Conservation (phyloP, 2,113 vertebrate species). For the Hypocryptadius cinnamomeus region DNA sequence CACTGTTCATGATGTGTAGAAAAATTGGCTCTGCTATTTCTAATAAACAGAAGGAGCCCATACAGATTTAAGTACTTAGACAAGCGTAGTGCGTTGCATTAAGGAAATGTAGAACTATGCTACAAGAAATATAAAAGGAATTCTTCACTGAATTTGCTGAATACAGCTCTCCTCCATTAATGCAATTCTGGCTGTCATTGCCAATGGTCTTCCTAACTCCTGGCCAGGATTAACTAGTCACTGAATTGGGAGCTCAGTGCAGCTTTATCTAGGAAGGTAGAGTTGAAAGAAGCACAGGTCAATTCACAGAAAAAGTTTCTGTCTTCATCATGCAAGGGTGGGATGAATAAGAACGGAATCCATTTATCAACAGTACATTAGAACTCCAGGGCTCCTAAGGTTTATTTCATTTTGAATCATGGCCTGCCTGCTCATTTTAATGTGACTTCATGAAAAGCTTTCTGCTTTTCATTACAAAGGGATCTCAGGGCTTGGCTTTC, state of each 20-base stretch:
- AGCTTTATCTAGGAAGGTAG: not conserved
- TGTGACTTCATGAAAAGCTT: not conserved
- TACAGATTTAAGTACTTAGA: constrained; percentile 26
- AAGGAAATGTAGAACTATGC: not conserved
- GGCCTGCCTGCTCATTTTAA: constrained; percentile 38
- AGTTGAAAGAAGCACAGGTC: not conserved
- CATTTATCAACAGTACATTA: constrained; percentile 54
- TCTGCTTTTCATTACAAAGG: not conserved
- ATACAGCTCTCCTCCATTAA: not conserved
- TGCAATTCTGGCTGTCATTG: not conserved
- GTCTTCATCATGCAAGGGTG: not conserved
- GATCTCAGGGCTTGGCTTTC: not conserved
- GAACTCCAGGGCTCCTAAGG: constrained; percentile 39
- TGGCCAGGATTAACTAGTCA: constrained; percentile 18
- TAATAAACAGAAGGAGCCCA: not conserved
- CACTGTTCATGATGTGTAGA: not conserved
- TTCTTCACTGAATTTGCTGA: not conserved
- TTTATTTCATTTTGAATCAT: constrained; percentile 52
- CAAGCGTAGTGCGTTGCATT: not conserved
- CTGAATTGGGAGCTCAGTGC: not conserved
- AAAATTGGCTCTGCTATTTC: constrained; percentile 16
- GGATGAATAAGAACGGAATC: constrained; percentile 39
- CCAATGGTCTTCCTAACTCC: constrained; percentile 7
- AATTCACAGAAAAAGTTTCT: constrained; percentile 19
- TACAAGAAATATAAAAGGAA: not conserved